Evolutionary conservation across 2,113 vertebrate genomes (phyloP).

Genomic region (Pleuronectes platessa): DNA sequence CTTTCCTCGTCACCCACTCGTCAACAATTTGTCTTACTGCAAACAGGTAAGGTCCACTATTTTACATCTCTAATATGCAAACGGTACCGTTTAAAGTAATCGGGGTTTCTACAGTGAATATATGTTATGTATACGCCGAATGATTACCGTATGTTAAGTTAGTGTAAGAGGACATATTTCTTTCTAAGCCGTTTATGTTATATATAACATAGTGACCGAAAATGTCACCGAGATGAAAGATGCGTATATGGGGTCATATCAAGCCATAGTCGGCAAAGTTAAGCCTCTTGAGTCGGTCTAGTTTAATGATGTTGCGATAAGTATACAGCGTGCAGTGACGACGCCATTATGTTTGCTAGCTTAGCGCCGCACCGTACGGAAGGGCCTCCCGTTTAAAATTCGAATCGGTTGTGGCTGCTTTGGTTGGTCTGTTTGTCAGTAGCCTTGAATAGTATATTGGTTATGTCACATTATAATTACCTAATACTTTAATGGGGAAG

Average conservation of each 20-base stretch:
- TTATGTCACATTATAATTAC: background rate
- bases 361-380: constrained; percentile 10
- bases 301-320: too few species aligned
- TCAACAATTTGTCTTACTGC: constrained; percentile 35
- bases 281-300: too few species aligned
- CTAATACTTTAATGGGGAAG: background rate
- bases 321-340: constrained; percentile 55
- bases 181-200: too few species aligned
- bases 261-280: too few species aligned
- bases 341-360: constrained; percentile 72
- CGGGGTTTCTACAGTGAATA: background rate
- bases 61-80: background rate
- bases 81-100: background rate
- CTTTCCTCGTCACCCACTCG: constrained; percentile 57
- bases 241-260: background rate
- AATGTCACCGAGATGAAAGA: too few species aligned
- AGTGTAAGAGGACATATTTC: too few species aligned
- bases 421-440: background rate
- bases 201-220: too few species aligned
- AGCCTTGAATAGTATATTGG: background rate
- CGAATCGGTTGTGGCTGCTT: too few species aligned
- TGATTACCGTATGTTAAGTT: too few species aligned
- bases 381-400: background rate
- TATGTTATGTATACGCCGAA: too few species aligned
- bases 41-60: constrained; percentile 64